Conservation (phyloP, 2,888 invertebrate species). For the Tinea trinotella region DNA sequence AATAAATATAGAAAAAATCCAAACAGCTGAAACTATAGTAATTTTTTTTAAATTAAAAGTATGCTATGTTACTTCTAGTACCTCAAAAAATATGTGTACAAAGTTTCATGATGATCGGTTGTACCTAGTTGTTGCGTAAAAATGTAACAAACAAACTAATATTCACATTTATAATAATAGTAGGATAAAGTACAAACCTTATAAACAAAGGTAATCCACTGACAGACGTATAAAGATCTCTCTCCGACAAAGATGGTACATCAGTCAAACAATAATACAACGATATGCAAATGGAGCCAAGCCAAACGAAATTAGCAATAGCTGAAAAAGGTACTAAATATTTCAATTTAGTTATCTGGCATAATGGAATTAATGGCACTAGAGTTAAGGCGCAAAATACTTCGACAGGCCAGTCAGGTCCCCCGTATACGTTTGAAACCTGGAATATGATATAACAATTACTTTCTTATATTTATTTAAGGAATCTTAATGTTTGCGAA, state of each 20-base stretch:
- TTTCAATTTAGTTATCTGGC: conserved; percentile 84
- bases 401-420: conserved; percentile 70
- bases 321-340: conserved; percentile 92
- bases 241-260: conserved; percentile 49
- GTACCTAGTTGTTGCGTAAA: too few relatives aligned
- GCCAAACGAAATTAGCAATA: conserved; percentile 87
- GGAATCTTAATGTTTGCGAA: too few relatives aligned
- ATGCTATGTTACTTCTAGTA: too few relatives aligned
- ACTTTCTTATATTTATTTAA: too few relatives aligned
- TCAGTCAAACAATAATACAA: conserved; percentile 84
- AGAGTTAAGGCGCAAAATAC: conserved; percentile 77
- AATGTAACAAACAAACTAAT: too few relatives aligned
- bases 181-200: conserved; percentile 56
- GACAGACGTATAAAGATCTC: conserved; percentile 61
- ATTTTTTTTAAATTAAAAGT: too few relatives aligned
- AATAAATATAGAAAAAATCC: too few relatives aligned
- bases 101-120: too few relatives aligned
- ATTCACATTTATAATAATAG: too few relatives aligned
- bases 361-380: conserved; percentile 78
- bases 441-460: conserved; percentile 33
- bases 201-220: conserved; percentile 89
- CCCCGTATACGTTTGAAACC: conserved; percentile 67
- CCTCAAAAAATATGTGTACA: too few relatives aligned
- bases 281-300: conserved; percentile 84
- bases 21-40: too few relatives aligned